Evolutionary conservation across 2,888 invertebrate genomes (phyloP).

Genomic region (Leuctra nigra): DNA sequence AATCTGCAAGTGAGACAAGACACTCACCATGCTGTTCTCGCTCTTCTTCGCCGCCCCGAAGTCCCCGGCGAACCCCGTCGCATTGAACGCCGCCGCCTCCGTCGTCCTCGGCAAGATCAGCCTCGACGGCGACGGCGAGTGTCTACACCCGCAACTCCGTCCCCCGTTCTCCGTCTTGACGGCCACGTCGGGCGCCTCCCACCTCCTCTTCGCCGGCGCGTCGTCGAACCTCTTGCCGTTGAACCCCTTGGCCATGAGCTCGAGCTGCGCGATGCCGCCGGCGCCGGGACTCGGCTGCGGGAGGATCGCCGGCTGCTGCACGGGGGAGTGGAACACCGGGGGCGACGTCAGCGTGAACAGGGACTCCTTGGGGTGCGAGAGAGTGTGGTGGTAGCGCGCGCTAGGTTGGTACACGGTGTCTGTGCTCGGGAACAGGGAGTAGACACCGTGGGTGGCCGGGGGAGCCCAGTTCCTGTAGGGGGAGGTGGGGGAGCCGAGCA

Average conservation of each 20-base stretch:
- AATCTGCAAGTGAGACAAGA: too few relatives aligned
- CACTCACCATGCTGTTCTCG: constrained; percentile 11
- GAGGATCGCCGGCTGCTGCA: constrained; percentile 41
- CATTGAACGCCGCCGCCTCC: not conserved
- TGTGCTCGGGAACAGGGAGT: constrained; percentile 13
- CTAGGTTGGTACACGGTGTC: not conserved
- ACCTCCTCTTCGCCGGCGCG: not conserved
- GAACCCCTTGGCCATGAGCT: constrained; percentile 48
- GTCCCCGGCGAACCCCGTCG: too few relatives aligned
- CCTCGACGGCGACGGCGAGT: constrained; percentile 28
- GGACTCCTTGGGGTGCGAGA: constrained; percentile 7
- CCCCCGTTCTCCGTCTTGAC: constrained; percentile 24
- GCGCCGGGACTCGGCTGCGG: constrained; percentile 21
- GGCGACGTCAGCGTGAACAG: constrained; percentile 42
- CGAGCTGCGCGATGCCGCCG: constrained; percentile 51
- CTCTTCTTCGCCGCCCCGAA: not conserved
- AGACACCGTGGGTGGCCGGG: constrained; percentile 8
- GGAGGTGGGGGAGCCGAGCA: constrained; percentile 20
- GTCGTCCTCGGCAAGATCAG: not conserved
- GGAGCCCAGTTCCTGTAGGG: constrained; percentile 8
- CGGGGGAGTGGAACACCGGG: constrained; percentile 59
- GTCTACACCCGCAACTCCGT: constrained; percentile 27
- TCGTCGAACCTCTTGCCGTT: constrained; percentile 29
- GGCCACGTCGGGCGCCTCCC: constrained; percentile 21
- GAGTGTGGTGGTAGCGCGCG: constrained; percentile 11